Base-by-base conservation (phyloP, 2,113 vertebrate species). In the Capricornis sumatraensis region DNA sequence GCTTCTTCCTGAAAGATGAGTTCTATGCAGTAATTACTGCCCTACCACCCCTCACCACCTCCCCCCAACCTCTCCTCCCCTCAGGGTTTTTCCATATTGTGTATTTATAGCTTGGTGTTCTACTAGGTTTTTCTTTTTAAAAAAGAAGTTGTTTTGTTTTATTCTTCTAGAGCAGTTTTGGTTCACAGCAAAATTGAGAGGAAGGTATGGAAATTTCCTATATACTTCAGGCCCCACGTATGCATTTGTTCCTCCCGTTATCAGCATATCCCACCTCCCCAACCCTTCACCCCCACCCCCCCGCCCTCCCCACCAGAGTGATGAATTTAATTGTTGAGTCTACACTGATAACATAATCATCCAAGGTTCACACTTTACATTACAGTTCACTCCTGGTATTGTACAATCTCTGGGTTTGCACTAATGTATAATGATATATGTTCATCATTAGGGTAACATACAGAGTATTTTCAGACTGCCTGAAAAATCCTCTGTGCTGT, bases 1-100 rank as follows among this genome's bases (percentile, higher is more conserved):
- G 5, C 47, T 85, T 97, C 74, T 96, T 96, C 64, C 40, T 79
- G 74, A 83, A 97, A 94, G 8, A 62, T 79, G 94, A 95, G 27
- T 96, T 95, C 47, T 95, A 1, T 96, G 64, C 28, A 79, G 90
- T 92, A 84, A 15, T 87, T n/a, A 47, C 6, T 55, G 55, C 21
- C 21, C 52, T 4, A 7, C 33, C n/a, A 14, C 81, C 33, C 50
- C 47, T 21, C 16, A 19, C 47, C 30, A 19, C 50, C 79, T 14
- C 1, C 10, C 53, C 16, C 4, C 1, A 9, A 30, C 30, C 11
- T 13, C 3, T 14, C 53, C 16, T 5, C 2, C 25, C 7, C 6
- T 30, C 30, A 62, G 52, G 5, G 23, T 87, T 81, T 94, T 95
- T 89, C 60, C 58, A 33, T 87, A 71, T 17, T 62, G n/a, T 85